Conservation (phyloP, 2,113 vertebrate species). For the Shinisaurus crocodilurus region DNA sequence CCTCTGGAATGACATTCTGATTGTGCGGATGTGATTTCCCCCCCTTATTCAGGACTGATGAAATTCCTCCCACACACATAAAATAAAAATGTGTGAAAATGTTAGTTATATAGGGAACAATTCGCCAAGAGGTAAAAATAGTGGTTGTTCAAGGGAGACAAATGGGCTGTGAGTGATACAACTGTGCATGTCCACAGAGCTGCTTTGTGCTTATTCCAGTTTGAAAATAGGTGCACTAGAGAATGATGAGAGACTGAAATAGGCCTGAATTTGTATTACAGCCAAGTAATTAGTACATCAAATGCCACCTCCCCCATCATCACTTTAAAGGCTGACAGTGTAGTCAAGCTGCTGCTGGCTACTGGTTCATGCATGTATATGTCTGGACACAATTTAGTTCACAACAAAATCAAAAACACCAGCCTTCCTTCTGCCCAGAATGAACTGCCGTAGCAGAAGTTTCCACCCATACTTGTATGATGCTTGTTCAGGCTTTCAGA, state of each 20-base stretch:
- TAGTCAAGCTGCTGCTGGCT: neutral
- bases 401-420: constrained; percentile 44
- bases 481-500: neutral
- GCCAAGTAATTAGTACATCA: constrained; percentile 25
- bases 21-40: rapidly evolving
- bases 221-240: constrained; percentile 25
- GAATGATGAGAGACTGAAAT: constrained; percentile 25
- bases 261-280: neutral
- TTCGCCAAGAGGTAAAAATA: too few species aligned
- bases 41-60: neutral
- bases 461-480: neutral
- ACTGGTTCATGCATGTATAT: neutral
- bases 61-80: neutral
- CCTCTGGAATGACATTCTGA: constrained; percentile 1
- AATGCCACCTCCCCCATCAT: neutral
- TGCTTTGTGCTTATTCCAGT: neutral
- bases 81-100: neutral
- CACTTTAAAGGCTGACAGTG: constrained; percentile 36
- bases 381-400: constrained; percentile 8
- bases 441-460: constrained; percentile 6
- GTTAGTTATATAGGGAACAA: neutral
- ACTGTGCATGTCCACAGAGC: neutral
- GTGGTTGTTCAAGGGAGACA: neutral
- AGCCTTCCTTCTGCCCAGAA: constrained; percentile 24
- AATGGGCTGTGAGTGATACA: neutral